Evolutionary conservation across 2,888 invertebrate genomes (phyloP).

Genomic region (Epicampocera succincta): DNA sequence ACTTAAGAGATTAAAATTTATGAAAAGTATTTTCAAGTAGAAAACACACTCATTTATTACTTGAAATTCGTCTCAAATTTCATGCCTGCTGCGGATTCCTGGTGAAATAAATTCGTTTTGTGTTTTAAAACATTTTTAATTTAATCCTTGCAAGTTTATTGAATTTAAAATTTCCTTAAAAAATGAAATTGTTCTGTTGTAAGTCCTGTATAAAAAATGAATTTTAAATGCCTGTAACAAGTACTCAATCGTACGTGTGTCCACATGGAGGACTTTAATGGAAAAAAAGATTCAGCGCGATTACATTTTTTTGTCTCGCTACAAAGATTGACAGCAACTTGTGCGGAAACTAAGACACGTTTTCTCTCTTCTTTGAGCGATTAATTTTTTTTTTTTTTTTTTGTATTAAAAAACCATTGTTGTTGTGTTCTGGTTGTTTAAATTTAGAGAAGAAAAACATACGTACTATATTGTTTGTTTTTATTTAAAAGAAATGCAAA

Average conservation of each 20-base stretch:
- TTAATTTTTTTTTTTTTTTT: neutral
- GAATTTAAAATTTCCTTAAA: constrained; percentile 47
- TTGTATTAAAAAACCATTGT: neutral
- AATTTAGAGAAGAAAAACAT: constrained; percentile 2
- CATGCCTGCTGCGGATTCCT: constrained; percentile 53
- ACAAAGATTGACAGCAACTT: constrained; percentile 70
- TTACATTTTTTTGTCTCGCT: constrained; percentile 24
- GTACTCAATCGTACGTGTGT: constrained; percentile 50
- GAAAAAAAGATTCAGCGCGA: constrained; percentile 33
- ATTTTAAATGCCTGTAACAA: constrained; percentile 62
- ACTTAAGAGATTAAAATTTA: constrained; percentile 47
- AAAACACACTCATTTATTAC: constrained; percentile 26
- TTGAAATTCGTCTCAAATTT: constrained; percentile 64
- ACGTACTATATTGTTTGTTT: constrained; percentile 19
- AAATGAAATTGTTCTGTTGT: constrained; percentile 29
- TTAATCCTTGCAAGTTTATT: constrained; percentile 57
- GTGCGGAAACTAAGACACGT: constrained; percentile 71
- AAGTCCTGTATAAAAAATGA: constrained; percentile 56
- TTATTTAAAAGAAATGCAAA: constrained; percentile 36
- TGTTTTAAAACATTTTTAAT: constrained; percentile 36
- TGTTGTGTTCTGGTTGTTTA: constrained; percentile 26
- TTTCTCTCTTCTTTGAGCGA: constrained; percentile 52
- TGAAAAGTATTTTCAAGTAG: neutral
- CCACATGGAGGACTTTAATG: constrained; percentile 43
- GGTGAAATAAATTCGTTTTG: constrained; percentile 11